These are phyloP conservation scores for Chaetodon trifasciatus DNA, from an alignment of 2,797 vertebrate species.

Conservation along the genomic window DNA sequence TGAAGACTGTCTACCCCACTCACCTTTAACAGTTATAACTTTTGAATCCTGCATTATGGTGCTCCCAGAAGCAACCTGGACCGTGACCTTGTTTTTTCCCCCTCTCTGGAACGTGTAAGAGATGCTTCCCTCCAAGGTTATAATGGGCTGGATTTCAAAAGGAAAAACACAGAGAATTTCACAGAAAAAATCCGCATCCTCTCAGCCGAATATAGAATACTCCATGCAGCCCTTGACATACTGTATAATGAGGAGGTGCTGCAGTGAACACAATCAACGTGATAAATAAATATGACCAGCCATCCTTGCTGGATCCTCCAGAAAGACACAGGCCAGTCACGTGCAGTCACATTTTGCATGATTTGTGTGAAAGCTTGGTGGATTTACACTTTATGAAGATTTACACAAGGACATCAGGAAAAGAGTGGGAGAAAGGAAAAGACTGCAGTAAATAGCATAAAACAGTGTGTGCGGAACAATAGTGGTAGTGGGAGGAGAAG, in stretches of 20 bases:
- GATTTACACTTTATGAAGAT: conserved; percentile 45
- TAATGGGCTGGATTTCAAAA: conserved; percentile 90
- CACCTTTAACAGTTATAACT: conserved; percentile 94
- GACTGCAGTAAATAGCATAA: conserved; percentile 29
- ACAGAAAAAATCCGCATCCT: conserved; percentile 40
- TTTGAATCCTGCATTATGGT: conserved; percentile 93
- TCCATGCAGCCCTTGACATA: conserved; percentile 65
- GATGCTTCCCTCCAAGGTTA: conserved; percentile 95
- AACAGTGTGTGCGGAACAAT: conserved; percentile 21
- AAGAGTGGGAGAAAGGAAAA: conserved; percentile 22
- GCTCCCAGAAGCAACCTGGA: conserved; percentile 93
- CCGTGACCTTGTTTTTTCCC: conserved; percentile 92
- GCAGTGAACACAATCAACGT: conserved; percentile 61
- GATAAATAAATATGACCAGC: conserved; percentile 69
- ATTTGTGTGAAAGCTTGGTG: conserved; percentile 51
- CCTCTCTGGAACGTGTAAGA: conserved; percentile 88
- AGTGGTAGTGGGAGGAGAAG: conserved; percentile 34
- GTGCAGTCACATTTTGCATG: conserved; percentile 43
- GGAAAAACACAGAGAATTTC: conserved; percentile 47
- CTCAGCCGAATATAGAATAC: conserved; percentile 41
- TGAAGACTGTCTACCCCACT: conserved; percentile 67
- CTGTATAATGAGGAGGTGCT: conserved; percentile 69
- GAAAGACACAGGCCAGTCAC: conserved; percentile 38
- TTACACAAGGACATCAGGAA: conserved; percentile 29
- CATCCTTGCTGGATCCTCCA: conserved; percentile 37